Evolutionary conservation across 2,888 invertebrate genomes (phyloP), one percentile per base, ranked within the genome.

Genomic region (Hemicrepidius hirtus): DNA sequence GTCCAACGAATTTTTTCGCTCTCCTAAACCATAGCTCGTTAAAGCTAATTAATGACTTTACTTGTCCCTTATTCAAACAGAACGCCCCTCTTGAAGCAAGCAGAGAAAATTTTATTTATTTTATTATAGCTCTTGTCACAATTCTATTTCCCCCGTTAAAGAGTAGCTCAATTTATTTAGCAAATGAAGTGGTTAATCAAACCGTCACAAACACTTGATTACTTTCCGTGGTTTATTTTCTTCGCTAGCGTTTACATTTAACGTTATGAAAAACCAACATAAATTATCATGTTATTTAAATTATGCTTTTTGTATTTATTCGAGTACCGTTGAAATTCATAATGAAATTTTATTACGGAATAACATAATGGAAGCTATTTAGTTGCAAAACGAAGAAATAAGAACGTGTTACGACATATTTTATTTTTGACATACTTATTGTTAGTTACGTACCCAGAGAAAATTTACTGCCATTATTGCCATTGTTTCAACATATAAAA

Each of bases 171-270:
- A 77, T 79, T 79, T 79, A 80, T 79, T 78, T 74, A 76, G 77
- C 77, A 79, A 80, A 81, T 80, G 80, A 80, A 81, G 81, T 81
- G 79, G 80, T 79, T 75, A 78, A 79, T 77, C 77, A 78, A 79
- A 78, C 78, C 77, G 78, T 80, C 77, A 77, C 77, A 79, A 80
- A 80, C 80, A 80, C 77, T 80, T 75, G 78, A 80, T 80, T 80
- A 76, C 77, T 78, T 78, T 71, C 59, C 59, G 20, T 40, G 44
- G 65, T 63, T 66, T 69, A 74, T 68, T 68, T 74, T 68, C 68
- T 68, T 46, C 21, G 63, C 72, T 71, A 44, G 50, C n/a, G 40
- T 63, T 68, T 72, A 68, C 63, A 72, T 67, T 72, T 44, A 59
- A 35, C 40, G 49, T 49, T 63, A 40, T 55, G 40, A 66, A 66